Evolutionary conservation across 2,797 vertebrate species (phyloP).

Genomic region (Brachyrhaphis roseni): DNA sequence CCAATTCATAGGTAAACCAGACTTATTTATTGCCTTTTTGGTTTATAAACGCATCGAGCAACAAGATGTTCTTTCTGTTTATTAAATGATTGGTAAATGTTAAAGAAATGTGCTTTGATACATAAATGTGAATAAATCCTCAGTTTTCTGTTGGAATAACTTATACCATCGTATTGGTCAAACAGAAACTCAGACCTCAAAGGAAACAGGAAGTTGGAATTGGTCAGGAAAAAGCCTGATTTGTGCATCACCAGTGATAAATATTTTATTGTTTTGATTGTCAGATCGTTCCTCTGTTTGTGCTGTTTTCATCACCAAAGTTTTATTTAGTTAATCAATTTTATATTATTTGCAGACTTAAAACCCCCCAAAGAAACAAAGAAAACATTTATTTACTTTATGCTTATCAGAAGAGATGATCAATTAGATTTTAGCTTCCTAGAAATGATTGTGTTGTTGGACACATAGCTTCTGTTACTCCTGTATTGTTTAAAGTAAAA

Average conservation of each 20-base stretch:
- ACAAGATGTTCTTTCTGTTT: neutral
- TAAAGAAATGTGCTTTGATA: neutral
- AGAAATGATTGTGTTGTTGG: neutral
- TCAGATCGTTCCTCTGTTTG: neutral
- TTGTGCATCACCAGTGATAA: neutral
- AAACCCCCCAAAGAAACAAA: neutral
- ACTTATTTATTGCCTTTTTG: neutral
- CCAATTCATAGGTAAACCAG: neutral
- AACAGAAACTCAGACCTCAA: neutral
- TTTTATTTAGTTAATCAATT: neutral
- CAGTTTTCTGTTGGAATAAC: neutral
- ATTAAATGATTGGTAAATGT: neutral
- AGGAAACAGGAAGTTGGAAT: neutral
- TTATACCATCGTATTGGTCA: neutral
- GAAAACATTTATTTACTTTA: neutral
- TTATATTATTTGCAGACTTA: neutral
- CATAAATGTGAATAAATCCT: neutral
- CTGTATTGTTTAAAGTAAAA: constrained; percentile 3
- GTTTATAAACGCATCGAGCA: neutral
- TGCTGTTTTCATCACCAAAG: neutral
- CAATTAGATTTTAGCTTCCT: neutral
- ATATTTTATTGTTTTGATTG: neutral
- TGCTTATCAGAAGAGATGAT: neutral
- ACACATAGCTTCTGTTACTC: neutral
- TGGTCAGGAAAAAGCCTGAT: neutral